These are phyloP conservation scores for Mayetiola destructor DNA, from an alignment of 2,888 invertebrate genomes.

Conservation along the genomic window DNA sequence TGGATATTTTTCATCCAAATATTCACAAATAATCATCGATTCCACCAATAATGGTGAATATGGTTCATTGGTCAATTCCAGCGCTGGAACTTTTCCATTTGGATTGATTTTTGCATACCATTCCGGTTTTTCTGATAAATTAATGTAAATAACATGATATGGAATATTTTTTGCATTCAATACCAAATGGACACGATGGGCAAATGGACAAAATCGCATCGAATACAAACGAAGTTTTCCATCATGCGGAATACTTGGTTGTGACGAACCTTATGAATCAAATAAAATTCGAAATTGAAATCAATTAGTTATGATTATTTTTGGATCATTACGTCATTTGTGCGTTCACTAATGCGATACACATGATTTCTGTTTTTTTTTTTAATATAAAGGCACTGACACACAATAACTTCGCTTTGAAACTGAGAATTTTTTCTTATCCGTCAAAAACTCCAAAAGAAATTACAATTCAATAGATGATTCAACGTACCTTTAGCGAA, in stretches of 20 bases:
- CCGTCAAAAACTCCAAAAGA: too few species aligned
- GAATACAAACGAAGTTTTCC: constrained; percentile 61
- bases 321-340: too few species aligned
- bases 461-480: too few species aligned
- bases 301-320: too few species aligned
- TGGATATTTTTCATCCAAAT: constrained; percentile 66
- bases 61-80: constrained; percentile 55
- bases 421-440: too few species aligned
- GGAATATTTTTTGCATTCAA: constrained; percentile 64
- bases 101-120: constrained; percentile 59
- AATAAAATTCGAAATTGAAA: too few species aligned
- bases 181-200: constrained; percentile 59
- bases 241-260: constrained; percentile 42
- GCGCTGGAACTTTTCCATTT: constrained; percentile 56
- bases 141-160: constrained; percentile 59
- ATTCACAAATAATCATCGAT: constrained; percentile 63
- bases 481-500: too few species aligned
- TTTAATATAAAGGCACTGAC: too few species aligned
- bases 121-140: constrained; percentile 63
- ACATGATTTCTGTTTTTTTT: too few species aligned
- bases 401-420: too few species aligned
- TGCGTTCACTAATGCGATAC: too few species aligned
- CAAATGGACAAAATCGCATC: constrained; percentile 75
- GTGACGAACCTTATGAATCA: constrained; percentile 50
- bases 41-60: constrained; percentile 48